These are phyloP conservation scores for Phalacrocorax aristotelis DNA, from an alignment of 2,113 vertebrate species.

Conservation along the genomic window DNA sequence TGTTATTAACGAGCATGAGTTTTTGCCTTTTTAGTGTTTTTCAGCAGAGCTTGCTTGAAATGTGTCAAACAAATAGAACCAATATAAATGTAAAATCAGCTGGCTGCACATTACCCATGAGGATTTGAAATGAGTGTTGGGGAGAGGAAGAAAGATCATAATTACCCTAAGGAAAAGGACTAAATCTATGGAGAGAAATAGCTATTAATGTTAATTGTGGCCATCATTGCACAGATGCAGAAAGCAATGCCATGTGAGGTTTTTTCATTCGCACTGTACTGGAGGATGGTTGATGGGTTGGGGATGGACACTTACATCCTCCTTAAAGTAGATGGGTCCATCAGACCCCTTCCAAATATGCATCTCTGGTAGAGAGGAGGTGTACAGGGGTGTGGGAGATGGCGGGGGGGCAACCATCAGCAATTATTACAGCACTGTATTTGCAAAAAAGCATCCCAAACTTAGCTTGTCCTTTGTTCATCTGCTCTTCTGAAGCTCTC, in stretches of 20 bases:
- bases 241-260: not conserved
- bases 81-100: conserved; percentile 24
- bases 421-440: rapidly evolving
- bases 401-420: not conserved
- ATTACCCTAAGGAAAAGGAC: conserved; percentile 40
- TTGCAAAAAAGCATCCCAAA: not conserved
- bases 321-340: not conserved
- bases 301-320: not conserved
- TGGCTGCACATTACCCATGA: not conserved
- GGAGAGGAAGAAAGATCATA: conserved; percentile 23
- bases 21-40: not conserved
- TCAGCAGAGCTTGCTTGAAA: not conserved
- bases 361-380: not conserved
- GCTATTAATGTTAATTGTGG: conserved; percentile 40
- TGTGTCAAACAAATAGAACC: conserved; percentile 5
- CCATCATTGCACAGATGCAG: not conserved
- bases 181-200: conserved; percentile 28
- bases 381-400: not conserved
- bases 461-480: not conserved
- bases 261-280: rapidly evolving
- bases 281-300: not conserved
- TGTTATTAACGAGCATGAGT: conserved; percentile 4
- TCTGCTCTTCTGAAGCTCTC: not conserved
- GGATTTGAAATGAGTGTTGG: not conserved
- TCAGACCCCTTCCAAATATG: not conserved